A percentile compares a stretch with the other conserved stretches of the same genome.
phyloP scores from a whole-genome alignment of 2,113 vertebrate species.

The Drymodes brunneopygia region DNA sequence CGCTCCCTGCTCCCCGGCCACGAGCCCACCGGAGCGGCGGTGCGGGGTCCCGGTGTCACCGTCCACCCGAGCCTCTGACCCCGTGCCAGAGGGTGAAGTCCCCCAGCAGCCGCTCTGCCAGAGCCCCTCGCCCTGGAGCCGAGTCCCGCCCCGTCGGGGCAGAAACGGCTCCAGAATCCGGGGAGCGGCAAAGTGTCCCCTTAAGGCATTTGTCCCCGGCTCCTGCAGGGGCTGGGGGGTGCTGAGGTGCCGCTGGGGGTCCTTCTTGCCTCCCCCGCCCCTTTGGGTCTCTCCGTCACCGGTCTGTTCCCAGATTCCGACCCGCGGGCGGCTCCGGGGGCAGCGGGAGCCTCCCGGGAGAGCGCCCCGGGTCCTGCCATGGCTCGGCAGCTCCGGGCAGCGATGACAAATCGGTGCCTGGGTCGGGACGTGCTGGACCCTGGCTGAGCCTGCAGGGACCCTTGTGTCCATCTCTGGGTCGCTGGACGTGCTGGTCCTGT shows the following conservation, averaged over 20 bases:
- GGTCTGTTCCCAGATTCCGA: not conserved
- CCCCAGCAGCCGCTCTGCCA: not conserved
- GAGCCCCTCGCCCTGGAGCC: not conserved
- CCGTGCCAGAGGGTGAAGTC: not conserved
- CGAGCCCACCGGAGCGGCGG: not conserved
- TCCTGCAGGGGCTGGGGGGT: not conserved
- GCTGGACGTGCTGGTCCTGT: not conserved
- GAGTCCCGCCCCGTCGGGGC: not conserved
- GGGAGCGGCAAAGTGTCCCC: not conserved
- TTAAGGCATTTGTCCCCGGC: not conserved
- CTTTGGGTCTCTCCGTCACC: not conserved
- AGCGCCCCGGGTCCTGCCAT: fast-evolving
- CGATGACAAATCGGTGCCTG: fast-evolving
- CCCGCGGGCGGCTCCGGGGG: not conserved
- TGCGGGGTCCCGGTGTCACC: not conserved
- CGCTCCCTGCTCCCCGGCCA: not conserved
- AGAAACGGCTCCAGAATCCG: not conserved
- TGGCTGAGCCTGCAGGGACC: not conserved
- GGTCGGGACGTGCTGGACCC: fast-evolving
- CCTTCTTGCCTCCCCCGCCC: not conserved
- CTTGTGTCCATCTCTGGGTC: not conserved
- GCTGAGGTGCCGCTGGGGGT: not conserved
- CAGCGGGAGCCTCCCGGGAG: not conserved
- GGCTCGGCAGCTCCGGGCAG: not conserved
- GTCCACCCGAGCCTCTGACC: not conserved